Evolutionary conservation across 2,797 vertebrate genomes (phyloP).

Genomic region (Darevskia nairensis): DNA sequence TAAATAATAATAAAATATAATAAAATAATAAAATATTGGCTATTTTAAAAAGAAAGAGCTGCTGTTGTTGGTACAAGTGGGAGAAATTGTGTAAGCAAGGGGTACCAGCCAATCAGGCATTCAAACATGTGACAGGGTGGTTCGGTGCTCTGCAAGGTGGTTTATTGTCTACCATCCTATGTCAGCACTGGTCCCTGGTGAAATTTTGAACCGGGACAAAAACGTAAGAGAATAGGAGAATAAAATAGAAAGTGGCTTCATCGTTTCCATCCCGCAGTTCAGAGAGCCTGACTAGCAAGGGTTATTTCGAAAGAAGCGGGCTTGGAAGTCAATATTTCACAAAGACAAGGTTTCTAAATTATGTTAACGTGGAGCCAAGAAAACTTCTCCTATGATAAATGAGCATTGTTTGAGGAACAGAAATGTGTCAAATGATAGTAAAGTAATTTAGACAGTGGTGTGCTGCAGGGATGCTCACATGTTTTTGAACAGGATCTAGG

Average conservation of each 20-base stretch:
- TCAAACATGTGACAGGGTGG: neutral
- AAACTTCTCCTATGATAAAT: slow-evolving; percentile 44
- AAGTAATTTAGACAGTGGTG: slow-evolving; percentile 48
- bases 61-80: neutral
- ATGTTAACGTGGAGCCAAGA: slow-evolving; percentile 29
- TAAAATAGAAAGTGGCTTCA: neutral
- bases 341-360: slow-evolving; percentile 33
- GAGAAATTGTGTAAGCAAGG: neutral
- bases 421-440: slow-evolving; percentile 50
- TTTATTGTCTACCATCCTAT: too few species aligned
- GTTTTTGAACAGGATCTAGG: slow-evolving; percentile 55
- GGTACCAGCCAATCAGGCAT: neutral
- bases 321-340: neutral
- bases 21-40: too few species aligned
- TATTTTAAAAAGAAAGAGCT: too few species aligned
- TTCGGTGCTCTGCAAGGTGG: neutral
- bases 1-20: too few species aligned
- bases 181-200: neutral
- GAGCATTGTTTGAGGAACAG: slow-evolving; percentile 39
- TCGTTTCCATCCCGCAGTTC: neutral
- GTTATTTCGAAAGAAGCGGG: neutral
- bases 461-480: slow-evolving; percentile 41
- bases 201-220: neutral
- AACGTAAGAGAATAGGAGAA: neutral
- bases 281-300: neutral